Evolutionary conservation across 2,113 vertebrate genomes (phyloP).

Genomic region (Seriola quinqueradiata): DNA sequence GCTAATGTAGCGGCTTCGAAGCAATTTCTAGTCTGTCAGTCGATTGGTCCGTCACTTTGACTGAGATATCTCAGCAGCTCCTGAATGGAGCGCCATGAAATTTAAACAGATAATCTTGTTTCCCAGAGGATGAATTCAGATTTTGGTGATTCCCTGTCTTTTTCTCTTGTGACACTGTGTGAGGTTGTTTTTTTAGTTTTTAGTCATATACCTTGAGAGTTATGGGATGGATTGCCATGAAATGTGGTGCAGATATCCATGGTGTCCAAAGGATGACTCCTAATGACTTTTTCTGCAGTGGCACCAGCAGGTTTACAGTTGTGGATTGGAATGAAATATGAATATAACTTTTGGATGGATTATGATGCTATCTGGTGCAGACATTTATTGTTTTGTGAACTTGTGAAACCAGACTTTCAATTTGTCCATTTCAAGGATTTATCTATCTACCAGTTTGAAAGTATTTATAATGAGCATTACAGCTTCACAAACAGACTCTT

Average conservation of each 20-base stretch:
- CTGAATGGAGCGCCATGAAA: not conserved
- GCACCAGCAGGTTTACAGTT: not conserved
- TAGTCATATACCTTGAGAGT: not conserved
- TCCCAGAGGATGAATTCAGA: not conserved
- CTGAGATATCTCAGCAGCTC: not conserved
- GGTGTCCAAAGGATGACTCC: not conserved
- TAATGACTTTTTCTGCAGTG: not conserved
- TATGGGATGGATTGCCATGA: not conserved
- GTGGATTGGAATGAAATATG: not conserved
- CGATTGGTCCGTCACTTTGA: not conserved
- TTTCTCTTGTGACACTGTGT: not conserved
- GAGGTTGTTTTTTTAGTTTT: not conserved
- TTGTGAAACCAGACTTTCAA: not conserved
- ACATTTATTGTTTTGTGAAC: not conserved
- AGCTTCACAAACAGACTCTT: not conserved
- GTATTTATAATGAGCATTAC: not conserved
- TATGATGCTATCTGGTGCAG: not conserved
- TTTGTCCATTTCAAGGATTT: not conserved
- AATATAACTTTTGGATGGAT: not conserved
- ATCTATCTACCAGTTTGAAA: not conserved
- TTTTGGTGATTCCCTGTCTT: too few relatives aligned
- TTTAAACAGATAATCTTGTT: not conserved
- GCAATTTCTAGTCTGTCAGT: not conserved
- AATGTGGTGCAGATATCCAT: too few relatives aligned
- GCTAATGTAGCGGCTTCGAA: not conserved